Conservation (phyloP, 53 echinoderm and acorn worm genomes). For the Paelopatides confundens region DNA sequence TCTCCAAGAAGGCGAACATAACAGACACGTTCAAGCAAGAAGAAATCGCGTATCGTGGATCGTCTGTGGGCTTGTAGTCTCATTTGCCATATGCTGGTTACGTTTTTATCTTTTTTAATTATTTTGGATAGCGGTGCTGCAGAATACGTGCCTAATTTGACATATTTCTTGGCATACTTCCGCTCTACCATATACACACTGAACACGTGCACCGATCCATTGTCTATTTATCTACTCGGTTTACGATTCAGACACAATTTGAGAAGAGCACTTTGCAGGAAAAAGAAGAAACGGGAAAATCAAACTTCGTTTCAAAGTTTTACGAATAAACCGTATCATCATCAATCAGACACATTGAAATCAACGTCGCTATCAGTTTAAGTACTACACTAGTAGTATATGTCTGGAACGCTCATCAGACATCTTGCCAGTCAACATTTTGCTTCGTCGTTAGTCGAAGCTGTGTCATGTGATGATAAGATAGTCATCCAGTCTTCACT, state of each 20-base stretch:
- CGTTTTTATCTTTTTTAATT: slow-evolving; percentile 5
- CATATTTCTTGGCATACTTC: not conserved
- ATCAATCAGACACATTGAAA: not conserved
- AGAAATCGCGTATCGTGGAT: slow-evolving; percentile 35
- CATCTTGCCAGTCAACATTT: too few relatives aligned
- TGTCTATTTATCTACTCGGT: slow-evolving; percentile 35
- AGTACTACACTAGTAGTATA: too few relatives aligned
- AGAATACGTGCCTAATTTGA: not conserved
- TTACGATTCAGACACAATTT: slow-evolving; percentile 20
- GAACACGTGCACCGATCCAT: slow-evolving; percentile 29
- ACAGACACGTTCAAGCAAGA: slow-evolving; percentile 24
- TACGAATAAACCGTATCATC: slow-evolving; percentile 12
- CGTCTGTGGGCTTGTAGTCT: slow-evolving; percentile 24
- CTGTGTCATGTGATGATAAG: too few relatives aligned
- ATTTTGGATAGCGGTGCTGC: not conserved
- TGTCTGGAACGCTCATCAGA: too few relatives aligned
- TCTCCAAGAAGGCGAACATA: slow-evolving; percentile 18
- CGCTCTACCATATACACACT: slow-evolving; percentile 16
- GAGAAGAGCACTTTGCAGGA: not conserved
- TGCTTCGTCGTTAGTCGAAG: too few relatives aligned
- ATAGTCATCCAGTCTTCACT: too few relatives aligned
- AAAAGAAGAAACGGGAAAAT: slow-evolving; percentile 2
- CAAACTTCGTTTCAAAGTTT: slow-evolving; percentile 28
- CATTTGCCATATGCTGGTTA: slow-evolving; percentile 30
- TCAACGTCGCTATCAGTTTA: slow-evolving; percentile 4